Base-by-base conservation (phyloP, 2,888 invertebrate genomes). In the Andrena marginata region DNA sequence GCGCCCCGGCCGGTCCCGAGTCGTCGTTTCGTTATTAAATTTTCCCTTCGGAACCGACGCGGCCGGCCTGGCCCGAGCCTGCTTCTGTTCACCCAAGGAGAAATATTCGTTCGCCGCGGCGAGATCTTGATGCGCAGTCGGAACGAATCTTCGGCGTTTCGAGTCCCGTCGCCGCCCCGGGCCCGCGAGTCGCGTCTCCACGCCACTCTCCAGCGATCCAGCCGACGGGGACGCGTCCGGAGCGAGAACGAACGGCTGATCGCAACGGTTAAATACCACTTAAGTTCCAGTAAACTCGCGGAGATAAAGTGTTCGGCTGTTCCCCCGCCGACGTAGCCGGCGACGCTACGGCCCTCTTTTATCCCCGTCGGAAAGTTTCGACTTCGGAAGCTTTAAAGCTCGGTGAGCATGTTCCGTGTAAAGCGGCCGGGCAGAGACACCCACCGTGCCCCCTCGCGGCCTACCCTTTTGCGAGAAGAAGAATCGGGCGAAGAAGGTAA, bases 141-240 rank as follows among this genome's bases (percentile, higher is more conserved):
- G 76, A 84, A 86, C 84, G 86, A 84, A 86, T 86, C 56, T 77
- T 56, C 73, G 8, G 69, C 62, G 59, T 74, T 49, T 29, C 85
- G 64, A 70, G 74, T 68, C 49, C 26, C 65, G 10, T 42, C 54
- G 54, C 16, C 62, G 62, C 63, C 77, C 10, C 26, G 33, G 62
- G 71, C 70, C 70, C 29, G 16, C 8, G 49, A 29, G 16, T 49
- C 70, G 59, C 56, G 29, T 42, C 29, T 48, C 48, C 6, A 0
- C 26, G 16, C 20, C 7, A 29, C 54, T 69, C 56, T 16, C 4
- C 42, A 42, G 42, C 42, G 42, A 42, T 42, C 42, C 42, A 16
- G 42, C 42, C 13, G 59, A 69, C 35, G 35, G 26, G 64, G 10
- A 63, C 5, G 64, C 16, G 48, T 64, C 29, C 26, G n/a, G 64